Conservation (phyloP, 2,113 vertebrate genomes). For the Isurus oxyrinchus region DNA sequence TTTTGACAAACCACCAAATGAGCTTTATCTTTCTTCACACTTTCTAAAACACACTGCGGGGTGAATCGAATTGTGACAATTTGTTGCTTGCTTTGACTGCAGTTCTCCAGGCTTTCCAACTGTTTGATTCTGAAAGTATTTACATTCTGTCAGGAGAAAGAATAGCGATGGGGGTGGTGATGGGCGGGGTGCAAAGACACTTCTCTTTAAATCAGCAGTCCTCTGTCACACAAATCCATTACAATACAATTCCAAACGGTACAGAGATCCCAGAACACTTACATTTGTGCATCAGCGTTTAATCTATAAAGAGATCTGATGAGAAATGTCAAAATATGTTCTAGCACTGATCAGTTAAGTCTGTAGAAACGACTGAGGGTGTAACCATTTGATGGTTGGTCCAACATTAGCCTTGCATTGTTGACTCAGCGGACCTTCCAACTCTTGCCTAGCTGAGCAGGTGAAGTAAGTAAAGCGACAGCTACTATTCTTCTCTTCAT, state of each 20-base stretch:
- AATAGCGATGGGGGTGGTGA: not conserved
- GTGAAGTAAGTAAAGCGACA: not conserved
- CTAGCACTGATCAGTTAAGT: not conserved
- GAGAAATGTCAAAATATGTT: not conserved
- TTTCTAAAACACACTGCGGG: not conserved
- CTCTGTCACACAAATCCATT: not conserved
- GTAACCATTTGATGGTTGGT: not conserved
- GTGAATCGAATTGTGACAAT: not conserved
- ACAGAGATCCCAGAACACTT: not conserved
- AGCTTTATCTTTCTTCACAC: not conserved
- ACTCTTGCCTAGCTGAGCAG: not conserved
- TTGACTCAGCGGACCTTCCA: not conserved
- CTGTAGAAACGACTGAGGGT: not conserved
- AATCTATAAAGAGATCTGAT: conserved; percentile 1
- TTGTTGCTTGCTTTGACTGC: not conserved
- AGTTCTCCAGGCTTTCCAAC: not conserved
- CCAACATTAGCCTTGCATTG: not conserved
- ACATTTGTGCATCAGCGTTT: not conserved
- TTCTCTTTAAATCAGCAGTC: not conserved
- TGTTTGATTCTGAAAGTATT: not conserved
- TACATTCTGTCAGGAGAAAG: not conserved
- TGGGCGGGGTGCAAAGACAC: not conserved
- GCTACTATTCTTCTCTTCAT: not conserved
- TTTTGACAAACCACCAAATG: not conserved
- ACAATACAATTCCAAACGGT: not conserved